Percentiles rank a stretch among this genome's conserved stretches.
Conservation (phyloP, 2,113 vertebrate genomes). For the Microtus richardsoni region DNA sequence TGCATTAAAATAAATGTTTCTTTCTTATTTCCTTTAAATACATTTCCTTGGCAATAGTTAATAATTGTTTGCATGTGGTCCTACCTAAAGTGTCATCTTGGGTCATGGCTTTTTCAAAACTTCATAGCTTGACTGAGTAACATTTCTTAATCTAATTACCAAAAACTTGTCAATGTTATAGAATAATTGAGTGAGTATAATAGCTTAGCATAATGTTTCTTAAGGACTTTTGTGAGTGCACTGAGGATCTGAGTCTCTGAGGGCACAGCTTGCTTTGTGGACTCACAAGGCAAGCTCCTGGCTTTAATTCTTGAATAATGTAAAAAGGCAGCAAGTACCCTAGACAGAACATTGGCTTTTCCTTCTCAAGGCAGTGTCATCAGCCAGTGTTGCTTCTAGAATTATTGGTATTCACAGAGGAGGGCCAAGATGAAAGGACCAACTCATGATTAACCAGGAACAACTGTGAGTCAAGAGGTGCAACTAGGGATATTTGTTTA, state of each 20-base stretch:
- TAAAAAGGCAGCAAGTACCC: neutral
- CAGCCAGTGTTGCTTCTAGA: neutral
- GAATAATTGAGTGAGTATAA: neutral
- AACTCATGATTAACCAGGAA: slow-evolving; percentile 26
- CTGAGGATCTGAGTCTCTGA: neutral
- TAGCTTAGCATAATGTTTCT: neutral
- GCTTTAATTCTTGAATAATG: slow-evolving; percentile 54
- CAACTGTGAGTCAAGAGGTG: slow-evolving; percentile 18
- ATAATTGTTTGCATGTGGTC: slow-evolving; percentile 21
- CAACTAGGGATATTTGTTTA: neutral
- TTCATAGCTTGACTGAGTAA: neutral
- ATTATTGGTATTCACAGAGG: slow-evolving; percentile 7
- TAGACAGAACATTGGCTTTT: neutral
- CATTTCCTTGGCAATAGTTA: slow-evolving; percentile 35
- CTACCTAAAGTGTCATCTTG: neutral
- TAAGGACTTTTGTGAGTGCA: neutral
- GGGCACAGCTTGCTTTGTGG: neutral
- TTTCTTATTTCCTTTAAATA: slow-evolving; percentile 31
- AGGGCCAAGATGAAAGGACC: neutral
- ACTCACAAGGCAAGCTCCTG: slow-evolving; percentile 32
- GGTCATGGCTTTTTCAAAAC: slow-evolving; percentile 49
- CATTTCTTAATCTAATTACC: neutral
- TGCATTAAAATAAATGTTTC: neutral
- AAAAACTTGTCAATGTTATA: neutral
- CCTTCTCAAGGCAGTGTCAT: neutral